Evolutionary conservation across 2,888 invertebrate species (phyloP).

Genomic region (Hypena proboscidalis): DNA sequence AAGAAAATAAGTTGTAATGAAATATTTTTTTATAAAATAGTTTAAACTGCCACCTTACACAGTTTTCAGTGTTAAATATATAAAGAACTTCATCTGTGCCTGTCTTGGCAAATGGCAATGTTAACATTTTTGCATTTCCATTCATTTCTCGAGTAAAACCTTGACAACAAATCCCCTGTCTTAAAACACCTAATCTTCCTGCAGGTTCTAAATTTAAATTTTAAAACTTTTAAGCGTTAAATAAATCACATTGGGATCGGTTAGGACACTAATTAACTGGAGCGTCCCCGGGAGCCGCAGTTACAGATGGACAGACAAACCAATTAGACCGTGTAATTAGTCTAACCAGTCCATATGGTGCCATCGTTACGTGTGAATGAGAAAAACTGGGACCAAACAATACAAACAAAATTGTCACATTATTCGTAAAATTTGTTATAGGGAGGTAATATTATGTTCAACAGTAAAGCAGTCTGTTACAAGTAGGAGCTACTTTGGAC

Average conservation of each 20-base stretch:
- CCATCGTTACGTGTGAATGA: conserved; percentile 30
- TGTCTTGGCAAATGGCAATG: too few species aligned
- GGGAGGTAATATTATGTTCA: too few species aligned
- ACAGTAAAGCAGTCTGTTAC: too few species aligned
- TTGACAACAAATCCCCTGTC: not conserved
- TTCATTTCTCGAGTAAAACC: not conserved
- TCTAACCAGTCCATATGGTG: conserved; percentile 60
- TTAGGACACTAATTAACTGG: conserved; percentile 78
- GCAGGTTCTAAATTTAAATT: conserved; percentile 20
- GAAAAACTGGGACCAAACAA: conserved; percentile 26
- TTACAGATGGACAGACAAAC: conserved; percentile 81
- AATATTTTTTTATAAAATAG: too few species aligned
- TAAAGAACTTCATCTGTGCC: too few species aligned
- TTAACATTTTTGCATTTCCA: not conserved
- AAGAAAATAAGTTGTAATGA: too few species aligned
- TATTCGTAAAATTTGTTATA: too few species aligned
- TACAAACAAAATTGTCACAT: conserved; percentile 3
- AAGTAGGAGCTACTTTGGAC: too few species aligned
- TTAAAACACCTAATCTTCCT: conserved; percentile 2
- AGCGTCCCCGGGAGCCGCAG: conserved; percentile 72
- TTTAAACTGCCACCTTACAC: too few species aligned
- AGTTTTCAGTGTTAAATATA: too few species aligned
- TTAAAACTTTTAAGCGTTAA: conserved; percentile 55
- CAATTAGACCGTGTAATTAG: conserved; percentile 82
- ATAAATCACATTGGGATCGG: conserved; percentile 70